Conservation (phyloP, 2,113 vertebrate species). For the Ochotona curzoniae region DNA sequence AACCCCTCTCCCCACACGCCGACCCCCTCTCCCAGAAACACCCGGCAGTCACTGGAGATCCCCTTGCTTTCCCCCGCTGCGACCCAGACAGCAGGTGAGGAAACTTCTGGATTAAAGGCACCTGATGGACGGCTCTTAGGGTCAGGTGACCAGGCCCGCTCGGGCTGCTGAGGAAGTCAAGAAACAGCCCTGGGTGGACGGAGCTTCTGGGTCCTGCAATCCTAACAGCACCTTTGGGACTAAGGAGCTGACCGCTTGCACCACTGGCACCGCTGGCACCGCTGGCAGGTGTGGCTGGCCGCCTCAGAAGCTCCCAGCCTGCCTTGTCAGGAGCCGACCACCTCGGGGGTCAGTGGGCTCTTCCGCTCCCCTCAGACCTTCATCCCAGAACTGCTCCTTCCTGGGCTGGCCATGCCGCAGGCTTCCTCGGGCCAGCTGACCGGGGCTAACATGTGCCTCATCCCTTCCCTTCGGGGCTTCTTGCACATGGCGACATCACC, state of each 20-base stretch:
- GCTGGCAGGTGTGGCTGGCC: too few species aligned
- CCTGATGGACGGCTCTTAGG: conserved; percentile 36
- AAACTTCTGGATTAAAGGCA: conserved; percentile 30
- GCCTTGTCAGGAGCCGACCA: neutral
- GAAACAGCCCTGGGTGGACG: conserved; percentile 42
- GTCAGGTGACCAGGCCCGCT: conserved; percentile 40
- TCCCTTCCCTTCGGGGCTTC: too few species aligned
- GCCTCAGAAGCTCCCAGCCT: neutral
- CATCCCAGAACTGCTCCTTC: neutral
- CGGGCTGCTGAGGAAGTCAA: neutral
- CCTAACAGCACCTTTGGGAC: neutral
- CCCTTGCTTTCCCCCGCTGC: conserved; percentile 47
- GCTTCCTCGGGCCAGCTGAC: neutral
- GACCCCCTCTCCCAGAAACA: too few species aligned
- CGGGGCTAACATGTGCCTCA: too few species aligned
- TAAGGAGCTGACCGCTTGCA: neutral
- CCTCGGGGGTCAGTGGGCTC: too few species aligned
- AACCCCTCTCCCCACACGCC: too few species aligned
- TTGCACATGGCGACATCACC: neutral
- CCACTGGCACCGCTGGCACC: neutral
- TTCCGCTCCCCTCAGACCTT: neutral
- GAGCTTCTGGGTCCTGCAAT: neutral
- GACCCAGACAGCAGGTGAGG: conserved; percentile 35
- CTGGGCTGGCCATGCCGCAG: conserved; percentile 29
- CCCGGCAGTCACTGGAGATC: neutral